Base-by-base conservation (phyloP, 1,140 invertebrate species). In the Calephelis virginiensis region DNA sequence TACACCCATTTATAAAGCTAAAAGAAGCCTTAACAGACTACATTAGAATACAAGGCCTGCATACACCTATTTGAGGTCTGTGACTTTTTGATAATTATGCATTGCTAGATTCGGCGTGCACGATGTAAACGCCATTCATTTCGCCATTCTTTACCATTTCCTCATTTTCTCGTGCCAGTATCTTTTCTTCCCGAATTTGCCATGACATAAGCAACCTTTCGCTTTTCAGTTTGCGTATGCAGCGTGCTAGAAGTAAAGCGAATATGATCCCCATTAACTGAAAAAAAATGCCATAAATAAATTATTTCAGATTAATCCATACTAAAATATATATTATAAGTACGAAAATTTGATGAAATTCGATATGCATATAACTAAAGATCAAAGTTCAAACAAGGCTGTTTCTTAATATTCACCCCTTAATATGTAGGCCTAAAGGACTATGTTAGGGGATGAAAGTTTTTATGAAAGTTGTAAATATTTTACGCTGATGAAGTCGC, bases 231-330 rank as follows among this genome's bases (percentile, higher is more conserved):
- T 95, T 94, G 61, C 96, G 94, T 71, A 98, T 95, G 12, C 95
- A 94, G 72, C 94, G 94, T n/a, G 96, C 96, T 78, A 98, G 82
- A 82, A 96, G 95, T 70, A 95, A 94, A 3, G 97, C 95, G 75
- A 97, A 97, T 72, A 96, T 93, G n/a, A 97, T 95, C 45, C 97
- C 97, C 69, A 97, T 90, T 46, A 97, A 77, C 95, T 97, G 91
- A 38, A 93, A 92, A 61, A 61, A 56, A 69, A 56, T 10, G 6
- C 5, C 37, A 53, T 53, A 9, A 63, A 9, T 43, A 12, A 14
- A 0, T 8, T 0, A 14, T 40, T n/a, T n/a, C n/a, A 48, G 40
- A n/a, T 47, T 5, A 43, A 43, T 43, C 6, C 40, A 43, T 28
- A 28, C 28, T 28, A 28, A 28, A 2, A n/a, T n/a, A n/a, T n/a